Base-by-base conservation (phyloP, 2,113 vertebrate species). In the Ranitomeya variabilis region DNA sequence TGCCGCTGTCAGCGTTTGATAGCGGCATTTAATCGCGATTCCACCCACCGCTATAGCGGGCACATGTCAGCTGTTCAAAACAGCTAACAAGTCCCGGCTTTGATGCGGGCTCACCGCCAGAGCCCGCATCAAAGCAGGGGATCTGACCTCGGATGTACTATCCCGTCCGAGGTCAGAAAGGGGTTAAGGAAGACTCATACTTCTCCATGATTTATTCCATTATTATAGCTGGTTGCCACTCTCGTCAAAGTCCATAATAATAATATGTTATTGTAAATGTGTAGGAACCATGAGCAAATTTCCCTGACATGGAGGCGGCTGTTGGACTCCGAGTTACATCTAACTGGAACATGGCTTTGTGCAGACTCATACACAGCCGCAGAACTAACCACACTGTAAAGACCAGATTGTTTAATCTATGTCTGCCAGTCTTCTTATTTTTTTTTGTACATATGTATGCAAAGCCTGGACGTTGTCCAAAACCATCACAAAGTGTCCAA, bases 331-430 rank as follows among this genome's bases (percentile, higher is more conserved):
- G 85, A 87, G 93, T 94, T 88, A 89, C 93, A 94, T 94, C 92
- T 94, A 90, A 94, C 93, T 94, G 94, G 86, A 94, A 93, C 73
- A 0, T 90, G 94, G 52, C 77, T 23, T 59, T 31, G 11, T 59
- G 94, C 62, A 84, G 82, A 95, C 93, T 54, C 4, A 0, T 60
- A 16, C 93, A 94, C 94, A 93, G 91, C 76, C 59, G 21, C 90
- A 57, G 23, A 88, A 91, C 8, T 82, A 95, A 92, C 93, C 93
- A 94, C 92, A 92, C 92, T 93, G 94, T 94, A 95, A 95, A 95
- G 95, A 89, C 90, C 2, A 90, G 92, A 95, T 95, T 96, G 95
- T 95, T 94, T 92, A 26, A 95, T 94, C 92, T 92, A 93, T 92
- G 89, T 94, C 94, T 92, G 86, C 93, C 93, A 92, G 94, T 91